Evolutionary conservation across 2,113 vertebrate genomes (phyloP), one percentile per base, ranked within the genome.

Genomic region (Sakesphorus luctuosus): DNA sequence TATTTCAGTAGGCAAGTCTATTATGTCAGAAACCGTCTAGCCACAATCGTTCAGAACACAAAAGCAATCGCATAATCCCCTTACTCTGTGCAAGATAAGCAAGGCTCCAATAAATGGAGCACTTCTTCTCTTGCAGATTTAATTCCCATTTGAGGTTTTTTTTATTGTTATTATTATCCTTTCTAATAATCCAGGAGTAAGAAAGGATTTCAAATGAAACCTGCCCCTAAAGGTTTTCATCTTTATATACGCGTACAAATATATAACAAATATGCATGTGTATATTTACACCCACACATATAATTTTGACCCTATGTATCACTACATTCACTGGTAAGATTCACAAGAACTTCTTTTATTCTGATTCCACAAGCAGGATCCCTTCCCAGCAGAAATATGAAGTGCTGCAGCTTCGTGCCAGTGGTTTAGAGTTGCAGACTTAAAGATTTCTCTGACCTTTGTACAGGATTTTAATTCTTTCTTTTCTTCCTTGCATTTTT

Each of bases 371-470:
- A 13, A 77, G 79, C 17, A 15, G 92, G 87, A 92, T 95, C 69
- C 81, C 91, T 96, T 90, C 93, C 88, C 92, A 95, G 95, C 87
- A 97, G 95, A 94, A 97, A 96, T 92, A 96, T 94, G 75, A 92
- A 96, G 94, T 93, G 69, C 73, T 0, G 63, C 91, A 84, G 90
- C 95, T 96, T 95, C 3, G 46, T 96, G 93, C 87, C 87, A 91
- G 79, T 77, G 95, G 90, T 97, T 97, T 98, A 96, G 93, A 95
- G 92, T 95, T 93, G 82, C 95, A 96, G 93, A 88, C 94, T 97
- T 97, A 95, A 95, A 96, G 93, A 77, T 96, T 96, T 97, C 96
- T 56, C 61, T 97, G 95, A 97, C 91, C 97, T 98, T 95, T 95
- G 92, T 94, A 95, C 88, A 97, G 93, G 93, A 92, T 96, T 97